Evolutionary conservation across 92 coral and sea anemone species (phyloP), one percentile per base, ranked within the genome.

Genomic region (Epizoanthus illoricatus): DNA sequence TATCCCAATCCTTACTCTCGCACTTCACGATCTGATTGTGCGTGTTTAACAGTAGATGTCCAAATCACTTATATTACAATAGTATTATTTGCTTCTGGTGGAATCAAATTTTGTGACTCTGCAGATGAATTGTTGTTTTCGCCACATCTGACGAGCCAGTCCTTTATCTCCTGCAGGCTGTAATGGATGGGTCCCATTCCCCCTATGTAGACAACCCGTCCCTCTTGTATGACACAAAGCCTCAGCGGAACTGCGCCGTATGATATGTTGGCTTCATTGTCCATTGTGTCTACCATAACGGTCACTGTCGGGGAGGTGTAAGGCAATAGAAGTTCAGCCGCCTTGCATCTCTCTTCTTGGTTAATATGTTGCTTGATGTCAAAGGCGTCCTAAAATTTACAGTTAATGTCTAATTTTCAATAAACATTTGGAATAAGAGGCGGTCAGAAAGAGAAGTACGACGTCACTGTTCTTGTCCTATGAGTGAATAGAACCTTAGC

Each of bases 211-310:
- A 76, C 87, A 55, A 95, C 76, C 60, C 71, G 28, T 42, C 92
- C 92, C 36, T 91, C 83, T 56, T 71, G 68, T 69, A 95, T 76
- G 58, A 95, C 75, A 88, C 81, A 92, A 16, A 93, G 91, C 41
- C 97, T 71, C 75, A 90, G 93, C 4, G 98, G 98, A 16, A 57
- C 76, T 0, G 98, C 97, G 6, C 91, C 98, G 73, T 86, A 94
- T 17, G 88, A 78, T 11, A 40, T 62, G 55, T 85, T 90, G 20
- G 97, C 92, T 64, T 89, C 85, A 88, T 94, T 85, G 19, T 80
- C 81, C 84, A 88, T 85, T 4, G 90, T 73, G 71, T 94, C 98
- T 17, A 92, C 90, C 74, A 84, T 49, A 45, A 90, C 58, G 0
- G 61, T 10, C 13, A 42, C 66, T 18, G 89, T 74, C 15, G 65